Percentiles rank a stretch among this genome's conserved stretches.
These are phyloP conservation scores for Phrynosoma blainvillii DNA, from an alignment of 2,113 vertebrate species.

Conservation along the genomic window DNA sequence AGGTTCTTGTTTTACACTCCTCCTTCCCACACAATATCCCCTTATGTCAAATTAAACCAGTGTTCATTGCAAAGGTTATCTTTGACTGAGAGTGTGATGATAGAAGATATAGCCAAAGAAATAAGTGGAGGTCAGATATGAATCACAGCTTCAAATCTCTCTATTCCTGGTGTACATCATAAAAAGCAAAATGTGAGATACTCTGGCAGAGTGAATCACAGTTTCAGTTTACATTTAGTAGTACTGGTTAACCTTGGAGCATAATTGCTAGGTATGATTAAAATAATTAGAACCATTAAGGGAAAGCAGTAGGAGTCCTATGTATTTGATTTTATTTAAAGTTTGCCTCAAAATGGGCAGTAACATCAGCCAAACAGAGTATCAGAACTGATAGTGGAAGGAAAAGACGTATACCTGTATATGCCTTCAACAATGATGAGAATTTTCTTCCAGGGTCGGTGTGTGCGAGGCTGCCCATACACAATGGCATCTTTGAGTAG, in stretches of 20 bases:
- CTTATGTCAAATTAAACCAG: too few relatives aligned
- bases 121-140: neutral
- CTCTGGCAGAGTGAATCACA: neutral
- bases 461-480: constrained; percentile 93
- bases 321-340: neutral
- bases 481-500: constrained; percentile 94
- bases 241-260: constrained; percentile 28
- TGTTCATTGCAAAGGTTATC: neutral
- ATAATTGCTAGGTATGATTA: neutral
- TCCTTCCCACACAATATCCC: too few relatives aligned
- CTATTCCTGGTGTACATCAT: neutral
- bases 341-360: constrained; percentile 39
- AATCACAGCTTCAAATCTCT: neutral
- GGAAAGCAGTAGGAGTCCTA: constrained; percentile 1
- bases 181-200: neutral
- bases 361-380: constrained; percentile 46
- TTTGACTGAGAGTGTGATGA: neutral
- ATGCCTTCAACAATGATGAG: constrained; percentile 97
- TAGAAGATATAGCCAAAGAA: neutral
- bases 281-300: neutral
- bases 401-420: constrained; percentile 86
- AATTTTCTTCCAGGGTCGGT: constrained; percentile 98
- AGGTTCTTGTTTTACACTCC: too few relatives aligned
- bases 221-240: neutral
- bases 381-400: constrained; percentile 46